Percentiles rank a stretch among this genome's conserved stretches.
These are phyloP conservation scores for Trinectes maculatus DNA, from an alignment of 2,113 vertebrate genomes.

Conservation along the genomic window DNA sequence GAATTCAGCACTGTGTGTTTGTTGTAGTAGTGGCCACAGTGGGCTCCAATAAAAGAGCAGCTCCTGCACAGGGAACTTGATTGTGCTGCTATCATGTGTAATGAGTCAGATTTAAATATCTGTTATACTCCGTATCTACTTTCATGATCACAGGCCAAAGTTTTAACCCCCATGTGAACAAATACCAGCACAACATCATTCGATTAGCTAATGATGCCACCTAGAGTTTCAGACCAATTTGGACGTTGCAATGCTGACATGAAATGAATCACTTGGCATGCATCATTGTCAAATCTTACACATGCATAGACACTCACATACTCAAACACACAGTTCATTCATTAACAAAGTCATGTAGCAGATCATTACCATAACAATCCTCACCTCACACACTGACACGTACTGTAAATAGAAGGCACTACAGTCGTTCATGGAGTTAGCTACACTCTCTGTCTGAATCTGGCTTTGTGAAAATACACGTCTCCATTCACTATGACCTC, in stretches of 20 bases:
- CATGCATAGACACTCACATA: background rate
- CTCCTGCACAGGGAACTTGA: constrained; percentile 17
- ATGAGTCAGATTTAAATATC: too few relatives aligned
- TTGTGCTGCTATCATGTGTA: too few relatives aligned
- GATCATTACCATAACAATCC: constrained; percentile 36
- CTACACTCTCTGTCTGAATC: background rate
- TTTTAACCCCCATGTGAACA: too few relatives aligned
- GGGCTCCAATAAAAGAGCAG: constrained; percentile 4
- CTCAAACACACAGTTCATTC: constrained; percentile 29
- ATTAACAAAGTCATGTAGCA: constrained; percentile 44
- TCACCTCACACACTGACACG: constrained; percentile 24
- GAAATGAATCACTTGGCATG: too few relatives aligned
- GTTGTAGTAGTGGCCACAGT: constrained; percentile 16
- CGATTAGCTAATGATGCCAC: too few relatives aligned
- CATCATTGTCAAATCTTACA: too few relatives aligned
- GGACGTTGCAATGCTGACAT: too few relatives aligned
- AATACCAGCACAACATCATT: too few relatives aligned
- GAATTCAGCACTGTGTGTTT: constrained; percentile 42
- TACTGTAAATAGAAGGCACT: constrained; percentile 36
- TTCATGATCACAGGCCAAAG: too few relatives aligned
- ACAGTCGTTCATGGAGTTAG: constrained; percentile 43
- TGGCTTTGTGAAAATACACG: background rate
- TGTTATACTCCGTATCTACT: too few relatives aligned
- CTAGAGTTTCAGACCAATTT: too few relatives aligned
- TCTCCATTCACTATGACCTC: background rate